Percentiles rank a stretch among this genome's conserved stretches.
Conservation (phyloP, 2,797 vertebrate species). For the Gallinago nigripennis region DNA sequence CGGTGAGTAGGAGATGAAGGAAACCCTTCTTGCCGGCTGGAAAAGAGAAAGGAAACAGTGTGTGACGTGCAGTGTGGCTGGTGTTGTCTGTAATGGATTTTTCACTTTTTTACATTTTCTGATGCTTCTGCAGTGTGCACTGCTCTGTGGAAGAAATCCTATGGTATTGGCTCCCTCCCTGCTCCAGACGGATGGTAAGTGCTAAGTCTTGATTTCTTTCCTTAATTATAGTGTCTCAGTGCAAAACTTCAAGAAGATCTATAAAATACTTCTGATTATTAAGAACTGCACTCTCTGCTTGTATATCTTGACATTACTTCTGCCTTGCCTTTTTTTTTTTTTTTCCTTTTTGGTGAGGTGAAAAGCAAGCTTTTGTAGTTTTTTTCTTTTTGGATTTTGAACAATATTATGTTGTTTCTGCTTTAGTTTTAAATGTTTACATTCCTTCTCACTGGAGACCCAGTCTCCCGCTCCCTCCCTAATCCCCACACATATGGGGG, state of each 20-base stretch:
- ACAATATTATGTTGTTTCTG: not conserved
- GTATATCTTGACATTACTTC: not conserved
- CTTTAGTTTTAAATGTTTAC: not conserved
- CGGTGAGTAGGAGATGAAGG: fast-evolving
- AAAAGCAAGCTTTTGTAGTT: not conserved
- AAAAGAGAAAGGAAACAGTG: not conserved
- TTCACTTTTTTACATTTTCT: not conserved
- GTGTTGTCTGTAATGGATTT: not conserved
- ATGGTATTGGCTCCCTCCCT: not conserved
- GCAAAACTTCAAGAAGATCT: slow-evolving; percentile 44
- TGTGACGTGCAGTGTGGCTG: fast-evolving
- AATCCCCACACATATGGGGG: not conserved
- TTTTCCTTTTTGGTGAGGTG: not conserved
- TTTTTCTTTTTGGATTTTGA: not conserved
- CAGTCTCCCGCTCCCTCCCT: not conserved
- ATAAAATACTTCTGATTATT: slow-evolving; percentile 38
- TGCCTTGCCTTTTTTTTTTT: not conserved
- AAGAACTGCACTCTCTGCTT: not conserved
- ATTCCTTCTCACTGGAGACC: not conserved
- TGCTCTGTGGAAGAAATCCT: not conserved
- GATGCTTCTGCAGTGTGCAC: not conserved
- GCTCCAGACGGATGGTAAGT: slow-evolving; percentile 3
- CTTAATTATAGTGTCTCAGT: slow-evolving; percentile 46
- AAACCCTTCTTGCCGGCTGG: not conserved
- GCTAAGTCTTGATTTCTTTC: slow-evolving; percentile 52